Evolutionary conservation across 2,113 vertebrate species (phyloP), one percentile per base, ranked within the genome.

Genomic region (Aplodontia rufa): DNA sequence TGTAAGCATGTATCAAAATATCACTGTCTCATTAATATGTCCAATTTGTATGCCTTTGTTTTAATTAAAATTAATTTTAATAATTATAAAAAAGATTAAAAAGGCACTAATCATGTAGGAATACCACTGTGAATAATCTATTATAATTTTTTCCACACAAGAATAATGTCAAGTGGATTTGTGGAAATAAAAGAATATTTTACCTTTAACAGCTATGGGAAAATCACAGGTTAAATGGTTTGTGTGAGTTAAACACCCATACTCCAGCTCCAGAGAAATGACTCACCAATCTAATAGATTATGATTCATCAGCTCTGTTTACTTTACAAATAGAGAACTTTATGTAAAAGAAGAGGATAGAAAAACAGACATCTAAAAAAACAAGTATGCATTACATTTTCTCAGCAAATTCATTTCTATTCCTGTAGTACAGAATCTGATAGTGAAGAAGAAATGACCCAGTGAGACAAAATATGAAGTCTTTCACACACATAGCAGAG

Each of bases 261-360:
- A 83, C 49, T 47, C 22, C 37, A 84, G 1, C 35, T 76, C 42
- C 17, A 16, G 49, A 66, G 62, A 72, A 51, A 22, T 97, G 96
- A 98, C 91, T 98, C 97, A 98, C 83, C 6, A 5, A 71, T 94
- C 92, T 96, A 85, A 45, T 94, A 85, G 87, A 40, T 35, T 19
- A 55, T 97, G 93, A 97, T 8, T 97, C 97, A 97, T 47, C 10
- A 71, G 60, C 78, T 93, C 68, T 37, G 53, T 11, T 32, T 49
- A 85, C 19, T 95, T 95, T 58, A 58, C 22, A 49, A 69, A 68
- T 30, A 89, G n/a, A 82, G 24, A 45, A 30, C 62, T 68, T 20
- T 26, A 78, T 93, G 2, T 19, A 24, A 74, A 83, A 47, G 60
- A 84, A 87, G 26, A 69, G 58, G 82, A 42, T 16, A 4, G 68